phyloP scores from a whole-genome alignment of 2,888 invertebrate species.

The Campoplex nolae region DNA sequence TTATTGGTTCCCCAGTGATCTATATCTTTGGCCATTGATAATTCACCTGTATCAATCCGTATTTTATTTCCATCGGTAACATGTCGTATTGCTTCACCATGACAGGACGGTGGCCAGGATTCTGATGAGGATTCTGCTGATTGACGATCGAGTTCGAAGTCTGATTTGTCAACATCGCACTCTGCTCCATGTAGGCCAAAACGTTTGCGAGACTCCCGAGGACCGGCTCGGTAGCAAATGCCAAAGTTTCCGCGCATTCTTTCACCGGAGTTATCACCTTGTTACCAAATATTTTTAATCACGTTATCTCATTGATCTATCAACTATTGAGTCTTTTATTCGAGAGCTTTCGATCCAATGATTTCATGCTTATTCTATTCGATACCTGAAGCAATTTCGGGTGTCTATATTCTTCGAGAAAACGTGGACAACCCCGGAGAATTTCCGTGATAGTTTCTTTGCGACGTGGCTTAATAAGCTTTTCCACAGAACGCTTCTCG shows the following conservation, averaged over 20 bases:
- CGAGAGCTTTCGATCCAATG: not conserved
- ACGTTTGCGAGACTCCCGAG: slow-evolving; percentile 95
- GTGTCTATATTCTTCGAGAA: slow-evolving; percentile 93
- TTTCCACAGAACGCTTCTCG: slow-evolving; percentile 96
- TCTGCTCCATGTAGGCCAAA: slow-evolving; percentile 91
- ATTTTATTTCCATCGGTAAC: slow-evolving; percentile 96
- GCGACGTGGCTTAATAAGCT: slow-evolving; percentile 95
- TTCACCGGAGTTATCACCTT: slow-evolving; percentile 86
- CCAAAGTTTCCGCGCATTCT: slow-evolving; percentile 94
- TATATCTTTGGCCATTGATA: not conserved
- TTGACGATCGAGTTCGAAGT: slow-evolving; percentile 79
- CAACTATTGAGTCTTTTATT: not conserved
- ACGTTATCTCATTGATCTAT: not conserved
- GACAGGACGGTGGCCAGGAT: slow-evolving; percentile 85
- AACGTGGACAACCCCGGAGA: slow-evolving; percentile 91
- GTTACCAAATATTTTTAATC: slow-evolving; percentile 1
- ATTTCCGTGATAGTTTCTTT: slow-evolving; percentile 97
- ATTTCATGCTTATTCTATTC: slow-evolving; percentile 9
- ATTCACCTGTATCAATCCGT: slow-evolving; percentile 95
- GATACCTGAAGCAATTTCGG: slow-evolving; percentile 90
- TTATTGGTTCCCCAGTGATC: not conserved
- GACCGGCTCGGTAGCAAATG: slow-evolving; percentile 97
- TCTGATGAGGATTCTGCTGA: slow-evolving; percentile 71
- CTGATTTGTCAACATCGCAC: slow-evolving; percentile 79
- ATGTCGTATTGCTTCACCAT: slow-evolving; percentile 93